phyloP scores from a whole-genome alignment of 2,888 invertebrate genomes.

The Sthenelais limicola region DNA sequence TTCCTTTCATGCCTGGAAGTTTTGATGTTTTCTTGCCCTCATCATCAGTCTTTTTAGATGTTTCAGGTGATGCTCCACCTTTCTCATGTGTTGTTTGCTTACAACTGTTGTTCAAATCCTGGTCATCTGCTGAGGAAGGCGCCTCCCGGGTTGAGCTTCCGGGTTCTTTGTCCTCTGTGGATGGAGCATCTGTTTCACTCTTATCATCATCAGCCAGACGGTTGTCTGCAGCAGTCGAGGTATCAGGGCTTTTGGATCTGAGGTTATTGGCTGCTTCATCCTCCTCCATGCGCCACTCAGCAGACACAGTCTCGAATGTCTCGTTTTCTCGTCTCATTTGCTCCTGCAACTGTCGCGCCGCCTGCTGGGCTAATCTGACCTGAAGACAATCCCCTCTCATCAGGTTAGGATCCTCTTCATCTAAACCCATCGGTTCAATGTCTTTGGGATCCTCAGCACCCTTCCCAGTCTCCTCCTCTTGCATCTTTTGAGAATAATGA shows the following conservation, averaged over 20 bases:
- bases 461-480: conserved; percentile 2
- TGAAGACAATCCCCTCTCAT: conserved; percentile 40
- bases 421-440: conserved; percentile 5
- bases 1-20: too few relatives aligned
- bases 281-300: conserved; percentile 27
- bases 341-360: conserved; percentile 36
- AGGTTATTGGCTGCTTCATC: too few relatives aligned
- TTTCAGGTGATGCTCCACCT: neutral
- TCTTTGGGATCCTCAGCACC: conserved; percentile 17
- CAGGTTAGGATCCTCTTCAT: conserved; percentile 33
- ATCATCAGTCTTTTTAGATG: neutral
- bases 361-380: conserved; percentile 39
- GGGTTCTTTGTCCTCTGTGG: too few relatives aligned
- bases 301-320: conserved; percentile 3
- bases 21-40: neutral
- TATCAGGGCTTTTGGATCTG: too few relatives aligned
- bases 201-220: too few relatives aligned
- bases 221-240: too few relatives aligned
- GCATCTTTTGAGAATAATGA: neutral
- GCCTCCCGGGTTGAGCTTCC: too few relatives aligned
- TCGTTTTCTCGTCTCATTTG: conserved; percentile 25
- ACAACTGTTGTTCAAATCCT: too few relatives aligned
- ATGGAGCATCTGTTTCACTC: too few relatives aligned
- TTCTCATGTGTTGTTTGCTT: too few relatives aligned
- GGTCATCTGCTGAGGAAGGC: too few relatives aligned